Evolutionary conservation across 2,888 invertebrate genomes (phyloP), one percentile per base, ranked within the genome.

Genomic region (Meandrusa payeni): DNA sequence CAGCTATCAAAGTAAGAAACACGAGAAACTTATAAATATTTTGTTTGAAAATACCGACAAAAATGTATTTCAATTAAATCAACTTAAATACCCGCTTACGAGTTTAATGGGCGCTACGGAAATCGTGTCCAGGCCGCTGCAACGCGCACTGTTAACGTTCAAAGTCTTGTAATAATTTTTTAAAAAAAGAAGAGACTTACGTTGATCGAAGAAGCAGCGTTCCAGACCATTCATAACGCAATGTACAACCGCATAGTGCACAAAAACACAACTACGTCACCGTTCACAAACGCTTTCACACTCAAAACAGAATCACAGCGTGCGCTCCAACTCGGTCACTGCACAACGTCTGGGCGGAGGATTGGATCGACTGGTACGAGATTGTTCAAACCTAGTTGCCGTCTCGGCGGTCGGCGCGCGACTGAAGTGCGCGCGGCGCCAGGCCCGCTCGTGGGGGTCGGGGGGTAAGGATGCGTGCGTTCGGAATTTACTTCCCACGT

Each of bases 161-260:
- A n/a, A n/a, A n/a, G n/a, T n/a, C n/a, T n/a, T n/a, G n/a, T n/a
- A n/a, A n/a, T n/a, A n/a, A n/a, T n/a, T n/a, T n/a, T n/a, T n/a
- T 15, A 37, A 43, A 37, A 24, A 24, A 9, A 36, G n/a, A 3
- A 66, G 65, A 72, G 65, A 81, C 87, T 87, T 79, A 87, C 87
- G 87, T 85, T 87, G 87, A 82, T 87, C 87, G 80, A 87, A 87
- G 81, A 87, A 87, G 75, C 87, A 86, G 75, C 86, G 83, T 79
- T 87, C 87, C 80, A 87, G 77, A 80, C 87, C 87, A 87, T 86
- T 87, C 87, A 87, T 87, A 78, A 86, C 87, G 77, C 72, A 70
- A 67, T 64, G 60, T 69, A 78, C 73, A 81, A 79, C 81, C 71
- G 76, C 86, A 87, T 87, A 82, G 74, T 83, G 83, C 85, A 86